Conservation (phyloP, 2,888 invertebrate genomes). For the Cryptosula pallasiana region DNA sequence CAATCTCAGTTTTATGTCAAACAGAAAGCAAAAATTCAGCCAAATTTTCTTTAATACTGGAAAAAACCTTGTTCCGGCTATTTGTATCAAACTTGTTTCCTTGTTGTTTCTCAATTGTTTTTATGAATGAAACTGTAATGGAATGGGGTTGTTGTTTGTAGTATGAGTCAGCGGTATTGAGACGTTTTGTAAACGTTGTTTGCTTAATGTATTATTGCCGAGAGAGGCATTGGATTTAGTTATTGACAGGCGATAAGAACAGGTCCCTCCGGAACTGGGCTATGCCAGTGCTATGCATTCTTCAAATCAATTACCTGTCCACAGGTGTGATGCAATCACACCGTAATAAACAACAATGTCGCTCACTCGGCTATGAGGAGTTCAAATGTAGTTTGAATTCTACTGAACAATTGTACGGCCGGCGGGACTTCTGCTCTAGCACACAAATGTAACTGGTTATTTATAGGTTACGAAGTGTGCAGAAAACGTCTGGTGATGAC, state of each 20-base stretch:
- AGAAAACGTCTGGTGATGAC: neutral
- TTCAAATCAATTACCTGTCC: neutral
- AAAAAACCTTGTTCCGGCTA: no score
- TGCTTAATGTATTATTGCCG: neutral
- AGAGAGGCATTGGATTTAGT: neutral
- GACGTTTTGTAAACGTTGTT: neutral
- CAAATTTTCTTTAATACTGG: no score
- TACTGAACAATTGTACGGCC: no score
- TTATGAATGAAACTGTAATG: neutral
- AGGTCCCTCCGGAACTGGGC: neutral
- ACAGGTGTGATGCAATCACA: neutral
- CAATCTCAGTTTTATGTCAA: no score
- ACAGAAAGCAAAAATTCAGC: no score
- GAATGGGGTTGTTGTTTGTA: neutral
- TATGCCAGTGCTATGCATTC: neutral
- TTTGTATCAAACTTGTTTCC: neutral
- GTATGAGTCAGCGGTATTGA: neutral
- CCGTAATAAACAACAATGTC: neutral
- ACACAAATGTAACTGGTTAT: no score
- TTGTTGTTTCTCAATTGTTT: neutral
- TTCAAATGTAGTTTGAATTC: no score
- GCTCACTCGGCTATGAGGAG: no score
- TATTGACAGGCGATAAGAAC: neutral
- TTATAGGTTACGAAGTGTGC: conserved; percentile 10
- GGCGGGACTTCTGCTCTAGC: no score